phyloP scores from a whole-genome alignment of 2,888 invertebrate genomes.

The Biston betularia region DNA sequence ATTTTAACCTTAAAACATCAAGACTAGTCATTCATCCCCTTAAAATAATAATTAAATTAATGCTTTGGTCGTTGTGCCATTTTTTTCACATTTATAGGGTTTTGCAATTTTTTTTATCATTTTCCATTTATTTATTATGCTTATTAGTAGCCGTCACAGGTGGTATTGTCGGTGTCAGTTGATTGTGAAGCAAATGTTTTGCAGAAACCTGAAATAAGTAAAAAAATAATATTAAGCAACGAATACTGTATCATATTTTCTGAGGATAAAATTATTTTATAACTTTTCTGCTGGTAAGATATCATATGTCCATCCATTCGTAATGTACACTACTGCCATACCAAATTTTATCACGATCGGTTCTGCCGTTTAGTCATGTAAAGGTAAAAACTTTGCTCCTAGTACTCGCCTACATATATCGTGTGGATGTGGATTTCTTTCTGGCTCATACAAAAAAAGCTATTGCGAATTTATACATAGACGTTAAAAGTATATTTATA shows the following conservation, averaged over 20 bases:
- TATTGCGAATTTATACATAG: too few species aligned
- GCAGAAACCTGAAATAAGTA: constrained; percentile 62
- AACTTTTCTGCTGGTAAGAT: background rate
- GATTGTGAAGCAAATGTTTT: constrained; percentile 57
- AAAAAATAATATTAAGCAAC: constrained; percentile 11
- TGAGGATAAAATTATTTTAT: too few species aligned
- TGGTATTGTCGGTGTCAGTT: constrained; percentile 83
- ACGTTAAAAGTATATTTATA: too few species aligned
- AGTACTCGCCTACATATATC: too few species aligned
- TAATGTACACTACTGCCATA: too few species aligned
- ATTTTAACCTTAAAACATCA: constrained; percentile 47
- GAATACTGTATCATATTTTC: background rate
- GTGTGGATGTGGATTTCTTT: too few species aligned
- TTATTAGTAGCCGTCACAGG: constrained; percentile 62
- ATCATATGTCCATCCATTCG: too few species aligned
- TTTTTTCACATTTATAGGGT: constrained; percentile 77
- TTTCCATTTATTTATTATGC: constrained; percentile 58
- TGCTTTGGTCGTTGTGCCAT: constrained; percentile 86
- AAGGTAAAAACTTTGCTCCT: too few species aligned
- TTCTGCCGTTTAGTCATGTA: too few species aligned
- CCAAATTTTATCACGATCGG: too few species aligned
- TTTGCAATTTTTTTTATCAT: constrained; percentile 77
- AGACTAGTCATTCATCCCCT: constrained; percentile 71
- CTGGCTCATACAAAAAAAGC: too few species aligned
- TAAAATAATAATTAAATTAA: constrained; percentile 63